These are phyloP conservation scores for Macroramphosus scolopax DNA, from an alignment of 2,797 vertebrate species.

Conservation along the genomic window DNA sequence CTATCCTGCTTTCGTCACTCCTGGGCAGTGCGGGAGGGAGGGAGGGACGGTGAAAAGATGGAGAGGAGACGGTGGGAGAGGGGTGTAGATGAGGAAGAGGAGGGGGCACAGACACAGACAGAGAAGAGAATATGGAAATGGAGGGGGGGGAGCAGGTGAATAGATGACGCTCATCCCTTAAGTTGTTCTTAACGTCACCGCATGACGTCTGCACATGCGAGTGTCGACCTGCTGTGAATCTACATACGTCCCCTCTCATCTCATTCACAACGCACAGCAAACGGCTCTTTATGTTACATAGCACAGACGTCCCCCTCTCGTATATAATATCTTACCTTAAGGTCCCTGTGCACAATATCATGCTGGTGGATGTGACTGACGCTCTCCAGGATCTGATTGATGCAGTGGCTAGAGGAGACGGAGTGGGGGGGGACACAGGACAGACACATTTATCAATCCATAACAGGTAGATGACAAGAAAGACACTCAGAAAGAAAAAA, in stretches of 20 bases:
- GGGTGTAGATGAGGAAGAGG: constrained; percentile 12
- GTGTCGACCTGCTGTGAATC: constrained; percentile 15
- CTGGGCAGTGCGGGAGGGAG: constrained; percentile 17
- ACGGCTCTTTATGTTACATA: not conserved
- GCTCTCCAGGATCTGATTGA: constrained; percentile 99
- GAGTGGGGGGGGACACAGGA: constrained; percentile 15
- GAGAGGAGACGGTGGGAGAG: not conserved
- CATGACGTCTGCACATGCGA: constrained; percentile 29
- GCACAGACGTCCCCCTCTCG: not conserved
- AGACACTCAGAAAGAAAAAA: not conserved
- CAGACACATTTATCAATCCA: constrained; percentile 24
- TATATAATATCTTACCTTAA: constrained; percentile 86
- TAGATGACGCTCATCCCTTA: constrained; percentile 45
- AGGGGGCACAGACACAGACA: constrained; percentile 8
- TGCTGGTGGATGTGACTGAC: constrained; percentile 99
- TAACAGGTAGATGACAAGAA: not conserved
- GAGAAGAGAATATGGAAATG: constrained; percentile 22
- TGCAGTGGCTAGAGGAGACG: constrained; percentile 89
- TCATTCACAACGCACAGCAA: constrained; percentile 5
- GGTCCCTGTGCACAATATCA: constrained; percentile 97
- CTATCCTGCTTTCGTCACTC: constrained; percentile 71
- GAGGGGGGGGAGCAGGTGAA: constrained; percentile 28
- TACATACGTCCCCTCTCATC: constrained; percentile 8
- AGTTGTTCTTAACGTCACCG: constrained; percentile 40
- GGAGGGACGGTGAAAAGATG: too few species aligned